These are phyloP conservation scores for Orestias chungarensis DNA, from an alignment of 2,797 vertebrate species.

Conservation along the genomic window DNA sequence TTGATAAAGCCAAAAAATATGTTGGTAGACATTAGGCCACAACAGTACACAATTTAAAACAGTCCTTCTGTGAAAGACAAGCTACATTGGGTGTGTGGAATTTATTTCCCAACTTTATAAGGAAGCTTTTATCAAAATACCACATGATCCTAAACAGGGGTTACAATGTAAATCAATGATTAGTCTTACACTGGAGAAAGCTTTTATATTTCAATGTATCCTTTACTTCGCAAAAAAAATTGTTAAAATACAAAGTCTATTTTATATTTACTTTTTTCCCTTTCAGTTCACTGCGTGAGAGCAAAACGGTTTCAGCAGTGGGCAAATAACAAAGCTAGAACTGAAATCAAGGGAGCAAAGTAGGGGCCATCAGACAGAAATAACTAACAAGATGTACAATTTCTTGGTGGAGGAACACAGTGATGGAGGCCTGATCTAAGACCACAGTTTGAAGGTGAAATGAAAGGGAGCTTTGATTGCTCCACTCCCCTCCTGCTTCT, in stretches of 20 bases:
- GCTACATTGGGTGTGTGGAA: not conserved
- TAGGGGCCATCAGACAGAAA: constrained; percentile 44
- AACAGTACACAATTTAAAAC: not conserved
- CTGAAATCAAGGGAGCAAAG: constrained; percentile 34
- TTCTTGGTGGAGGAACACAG: constrained; percentile 51
- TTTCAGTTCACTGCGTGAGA: not conserved
- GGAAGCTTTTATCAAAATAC: not conserved
- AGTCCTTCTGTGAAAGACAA: not conserved
- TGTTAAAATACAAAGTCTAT: constrained; percentile 3
- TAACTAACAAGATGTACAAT: constrained; percentile 44
- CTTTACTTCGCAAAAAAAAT: not conserved
- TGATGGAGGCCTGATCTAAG: constrained; percentile 54
- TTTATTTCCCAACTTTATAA: not conserved
- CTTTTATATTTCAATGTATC: not conserved
- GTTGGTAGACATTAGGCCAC: not conserved
- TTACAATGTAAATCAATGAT: not conserved
- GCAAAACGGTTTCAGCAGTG: constrained; percentile 5
- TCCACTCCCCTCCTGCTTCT: constrained; percentile 10
- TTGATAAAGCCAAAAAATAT: not conserved
- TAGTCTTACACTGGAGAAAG: not conserved
- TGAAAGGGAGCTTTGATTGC: constrained; percentile 76
- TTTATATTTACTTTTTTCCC: constrained; percentile 2
- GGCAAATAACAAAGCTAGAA: constrained; percentile 30
- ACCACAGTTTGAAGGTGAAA: constrained; percentile 61
- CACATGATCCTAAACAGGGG: not conserved